Evolutionary conservation across 2,797 vertebrate species (phyloP).

Genomic region (Emys orbicularis): DNA sequence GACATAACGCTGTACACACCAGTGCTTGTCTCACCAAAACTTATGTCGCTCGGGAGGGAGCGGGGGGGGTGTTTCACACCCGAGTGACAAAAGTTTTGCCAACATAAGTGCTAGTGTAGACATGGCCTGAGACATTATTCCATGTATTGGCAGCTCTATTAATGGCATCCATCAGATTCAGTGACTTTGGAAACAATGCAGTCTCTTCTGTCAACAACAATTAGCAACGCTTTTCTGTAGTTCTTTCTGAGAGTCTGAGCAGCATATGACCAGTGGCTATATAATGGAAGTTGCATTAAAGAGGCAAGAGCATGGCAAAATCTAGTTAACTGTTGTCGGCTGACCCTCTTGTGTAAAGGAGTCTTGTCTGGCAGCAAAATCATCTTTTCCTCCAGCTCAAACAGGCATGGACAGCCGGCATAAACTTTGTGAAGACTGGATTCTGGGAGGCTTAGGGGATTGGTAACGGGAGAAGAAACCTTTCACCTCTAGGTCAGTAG

Average conservation of each 20-base stretch:
- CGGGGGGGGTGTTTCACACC: too few species aligned
- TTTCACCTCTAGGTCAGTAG: conserved; percentile 75
- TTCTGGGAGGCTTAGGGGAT: conserved; percentile 69
- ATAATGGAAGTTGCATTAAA: conserved; percentile 74
- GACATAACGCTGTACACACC: too few species aligned
- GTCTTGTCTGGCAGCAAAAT: conserved; percentile 72
- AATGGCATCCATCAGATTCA: conserved; percentile 75
- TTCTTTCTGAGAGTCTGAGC: conserved; percentile 67
- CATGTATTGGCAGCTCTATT: conserved; percentile 56
- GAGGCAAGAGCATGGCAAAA: conserved; percentile 78
- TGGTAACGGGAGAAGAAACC: conserved; percentile 76
- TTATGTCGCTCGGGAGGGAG: too few species aligned
- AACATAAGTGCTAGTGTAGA: too few species aligned
- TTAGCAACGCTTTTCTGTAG: conserved; percentile 74
- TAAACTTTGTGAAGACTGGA: conserved; percentile 71
- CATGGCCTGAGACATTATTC: conserved; percentile 50
- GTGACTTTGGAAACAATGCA: conserved; percentile 73
- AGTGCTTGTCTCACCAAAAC: too few species aligned
- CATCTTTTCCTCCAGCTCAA: conserved; percentile 67
- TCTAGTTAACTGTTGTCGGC: conserved; percentile 76
- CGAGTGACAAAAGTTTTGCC: too few species aligned
- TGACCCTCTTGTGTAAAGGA: conserved; percentile 72
- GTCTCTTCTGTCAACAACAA: conserved; percentile 77
- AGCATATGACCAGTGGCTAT: conserved; percentile 70
- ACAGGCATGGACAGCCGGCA: conserved; percentile 67